Percentiles rank a stretch among this genome's conserved stretches.
These are phyloP conservation scores for Scaeva pyrastri DNA, from an alignment of 2,888 invertebrate genomes.

Conservation along the genomic window DNA sequence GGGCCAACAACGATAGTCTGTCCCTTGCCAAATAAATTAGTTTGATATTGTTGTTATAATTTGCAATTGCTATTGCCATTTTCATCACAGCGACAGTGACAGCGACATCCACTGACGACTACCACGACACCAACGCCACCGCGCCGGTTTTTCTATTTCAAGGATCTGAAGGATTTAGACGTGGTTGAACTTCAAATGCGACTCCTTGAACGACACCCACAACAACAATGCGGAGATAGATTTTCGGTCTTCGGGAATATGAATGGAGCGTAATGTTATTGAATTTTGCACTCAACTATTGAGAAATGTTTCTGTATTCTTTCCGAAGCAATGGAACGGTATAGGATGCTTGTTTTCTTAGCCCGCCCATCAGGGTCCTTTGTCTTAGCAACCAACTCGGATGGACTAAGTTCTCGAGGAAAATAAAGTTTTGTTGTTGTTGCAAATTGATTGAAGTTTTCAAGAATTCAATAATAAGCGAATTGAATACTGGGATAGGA, in stretches of 20 bases:
- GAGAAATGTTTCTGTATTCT: conserved; percentile 36
- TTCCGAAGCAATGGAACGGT: too few species aligned
- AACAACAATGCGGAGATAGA: conserved; percentile 23
- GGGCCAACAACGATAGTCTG: conserved; percentile 50
- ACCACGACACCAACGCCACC: too few species aligned
- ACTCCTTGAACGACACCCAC: conserved; percentile 20
- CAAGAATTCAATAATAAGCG: conserved; percentile 13
- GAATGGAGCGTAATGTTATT: conserved; percentile 38
- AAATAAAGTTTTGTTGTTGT: too few species aligned
- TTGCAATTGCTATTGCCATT: conserved; percentile 32
- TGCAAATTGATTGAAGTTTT: too few species aligned
- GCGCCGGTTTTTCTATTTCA: conserved; percentile 6
- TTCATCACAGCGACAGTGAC: not conserved
- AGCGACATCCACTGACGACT: too few species aligned
- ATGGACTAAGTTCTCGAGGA: too few species aligned
- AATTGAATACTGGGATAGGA: not conserved
- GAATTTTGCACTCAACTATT: conserved; percentile 57
- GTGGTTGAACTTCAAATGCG: conserved; percentile 63
- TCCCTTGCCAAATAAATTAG: conserved; percentile 72
- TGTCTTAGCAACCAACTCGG: not conserved
- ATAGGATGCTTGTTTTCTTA: conserved; percentile 42
- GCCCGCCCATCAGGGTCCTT: not conserved
- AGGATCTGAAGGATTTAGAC: conserved; percentile 24
- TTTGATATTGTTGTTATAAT: conserved; percentile 72
- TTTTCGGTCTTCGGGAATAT: not conserved